These are phyloP conservation scores for Matsumurasca onukii DNA, from an alignment of 1,140 invertebrate genomes.

Conservation along the genomic window DNA sequence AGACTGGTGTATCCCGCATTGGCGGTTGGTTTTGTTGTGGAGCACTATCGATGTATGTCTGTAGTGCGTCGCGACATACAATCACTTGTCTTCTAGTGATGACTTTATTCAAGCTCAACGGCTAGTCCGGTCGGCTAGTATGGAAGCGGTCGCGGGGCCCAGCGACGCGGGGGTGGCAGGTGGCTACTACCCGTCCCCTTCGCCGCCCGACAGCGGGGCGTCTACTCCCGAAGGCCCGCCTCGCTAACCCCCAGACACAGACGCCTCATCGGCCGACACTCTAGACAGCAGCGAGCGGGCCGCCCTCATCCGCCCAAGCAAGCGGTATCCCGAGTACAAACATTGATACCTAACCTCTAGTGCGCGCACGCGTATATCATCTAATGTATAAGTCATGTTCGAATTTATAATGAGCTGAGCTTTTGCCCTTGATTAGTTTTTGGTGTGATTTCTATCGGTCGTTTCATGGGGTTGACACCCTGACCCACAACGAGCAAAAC, in stretches of 20 bases:
- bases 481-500: no score
- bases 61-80: constrained; percentile 39
- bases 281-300: constrained; percentile 52
- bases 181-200: constrained; percentile 10
- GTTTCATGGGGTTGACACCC: no score
- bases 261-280: constrained; percentile 30
- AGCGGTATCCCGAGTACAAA: constrained; percentile 56
- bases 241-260: constrained; percentile 39
- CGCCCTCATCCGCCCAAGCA: constrained; percentile 50
- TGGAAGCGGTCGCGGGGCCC: constrained; percentile 74
- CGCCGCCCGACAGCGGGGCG: constrained; percentile 20
- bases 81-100: constrained; percentile 86
- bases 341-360: constrained; percentile 46
- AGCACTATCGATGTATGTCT: constrained; percentile 18
- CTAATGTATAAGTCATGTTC: no score
- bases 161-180: constrained; percentile 48
- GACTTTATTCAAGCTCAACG: constrained; percentile 93
- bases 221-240: constrained; percentile 38
- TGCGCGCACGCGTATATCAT: no score
- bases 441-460: no score
- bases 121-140: constrained; percentile 89
- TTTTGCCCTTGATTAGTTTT: no score
- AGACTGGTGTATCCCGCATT: no score
- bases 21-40: constrained; percentile 32
- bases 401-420: no score